Evolutionary conservation across 2,113 vertebrate species (phyloP), one percentile per base, ranked within the genome.

Genomic region (Megaleporinus macrocephalus): DNA sequence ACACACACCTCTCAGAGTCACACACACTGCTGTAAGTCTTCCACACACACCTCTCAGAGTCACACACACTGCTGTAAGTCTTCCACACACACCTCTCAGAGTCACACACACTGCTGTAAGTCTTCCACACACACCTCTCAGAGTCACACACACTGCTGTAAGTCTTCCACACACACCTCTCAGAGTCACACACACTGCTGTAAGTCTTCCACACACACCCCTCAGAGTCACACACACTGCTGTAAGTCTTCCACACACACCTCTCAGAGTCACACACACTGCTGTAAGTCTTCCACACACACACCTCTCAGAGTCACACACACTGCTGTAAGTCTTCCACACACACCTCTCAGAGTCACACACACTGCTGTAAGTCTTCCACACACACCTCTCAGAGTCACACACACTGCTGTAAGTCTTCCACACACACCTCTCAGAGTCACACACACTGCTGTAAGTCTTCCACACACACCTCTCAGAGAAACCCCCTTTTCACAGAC

Each of bases 1-100:
- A n/a, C 91, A 88, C 91, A 69, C 84, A 86, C 93, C 90, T 91
- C 94, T 78, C 93, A 95, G 92, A 93, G 94, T 95, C 95, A 89
- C 90, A 88, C 87, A 93, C 91, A 91, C 86, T 44, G 78, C 85
- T 85, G 86, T 89, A 87, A 89, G 88, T 33, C 27, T 6, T n/a
- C 41, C 66, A 79, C 76, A 44, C 65, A 76, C 55, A 73, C 85
- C 82, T 82, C 53, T 83, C 76, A 65, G 57, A 74, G 44, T 24
- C 59, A 74, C 36, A n/a, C n/a, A n/a, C n/a, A n/a, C n/a, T n/a
- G n/a, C n/a, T n/a, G n/a, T n/a, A n/a, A n/a, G n/a, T n/a, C n/a
- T n/a, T n/a, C n/a, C n/a, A n/a, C 91, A 88, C 91, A 69, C 84
- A 86, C 93, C 90, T 91, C 94, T 78, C 93, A 95, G 92, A 93